Conservation (phyloP, 1,140 invertebrate genomes). For the Procambarus virginalis region DNA sequence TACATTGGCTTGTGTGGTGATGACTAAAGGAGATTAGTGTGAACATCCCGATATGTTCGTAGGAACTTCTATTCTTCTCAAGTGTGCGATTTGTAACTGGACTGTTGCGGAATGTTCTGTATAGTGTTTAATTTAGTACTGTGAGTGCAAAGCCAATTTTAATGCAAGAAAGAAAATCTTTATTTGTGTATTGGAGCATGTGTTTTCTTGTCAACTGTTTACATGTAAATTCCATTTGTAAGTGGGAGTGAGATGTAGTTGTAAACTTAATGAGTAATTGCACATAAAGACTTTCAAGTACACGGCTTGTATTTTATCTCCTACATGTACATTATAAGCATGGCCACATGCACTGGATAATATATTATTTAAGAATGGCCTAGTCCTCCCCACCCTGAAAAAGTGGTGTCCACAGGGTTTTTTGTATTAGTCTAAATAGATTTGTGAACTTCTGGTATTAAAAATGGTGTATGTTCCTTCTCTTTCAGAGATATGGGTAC, state of each 20-base stretch:
- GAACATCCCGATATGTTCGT: neutral
- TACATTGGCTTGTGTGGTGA: neutral
- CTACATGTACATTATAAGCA: neutral
- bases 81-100: neutral
- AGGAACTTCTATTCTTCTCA: neutral
- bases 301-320: neutral
- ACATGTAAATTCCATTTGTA: neutral
- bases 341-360: too few relatives aligned
- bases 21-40: neutral
- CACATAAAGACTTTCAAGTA: slow-evolving; percentile 18
- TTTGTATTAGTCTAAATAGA: too few relatives aligned
- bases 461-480: too few relatives aligned
- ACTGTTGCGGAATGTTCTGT: neutral
- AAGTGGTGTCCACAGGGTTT: too few relatives aligned
- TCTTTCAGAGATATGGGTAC: too few relatives aligned
- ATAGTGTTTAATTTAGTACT: neutral
- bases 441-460: too few relatives aligned
- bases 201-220: neutral
- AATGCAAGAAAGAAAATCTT: neutral
- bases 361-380: too few relatives aligned
- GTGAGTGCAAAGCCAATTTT: neutral
- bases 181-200: neutral
- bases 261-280: neutral
- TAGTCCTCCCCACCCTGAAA: too few relatives aligned
- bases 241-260: slow-evolving; percentile 4